Evolutionary conservation across 1,140 invertebrate genomes (phyloP).

Genomic region (Heliconius himera): DNA sequence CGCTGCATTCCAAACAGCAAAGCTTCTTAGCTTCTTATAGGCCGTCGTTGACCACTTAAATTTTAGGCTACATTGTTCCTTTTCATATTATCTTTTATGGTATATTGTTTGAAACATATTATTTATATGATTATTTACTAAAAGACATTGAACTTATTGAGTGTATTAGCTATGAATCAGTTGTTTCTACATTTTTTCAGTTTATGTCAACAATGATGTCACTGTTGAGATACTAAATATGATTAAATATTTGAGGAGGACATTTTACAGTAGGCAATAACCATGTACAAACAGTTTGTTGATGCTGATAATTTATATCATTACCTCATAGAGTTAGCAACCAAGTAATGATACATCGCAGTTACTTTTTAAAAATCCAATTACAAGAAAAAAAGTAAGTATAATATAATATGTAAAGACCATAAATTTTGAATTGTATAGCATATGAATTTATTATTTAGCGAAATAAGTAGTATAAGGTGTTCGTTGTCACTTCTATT

Average conservation of each 20-base stretch:
- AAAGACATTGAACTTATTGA: conserved; percentile 66
- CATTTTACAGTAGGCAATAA: background rate
- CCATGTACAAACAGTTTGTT: conserved; percentile 3
- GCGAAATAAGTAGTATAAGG: background rate
- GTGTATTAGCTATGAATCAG: conserved; percentile 57
- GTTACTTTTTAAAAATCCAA: background rate
- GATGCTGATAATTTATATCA: background rate
- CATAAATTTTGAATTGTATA: background rate
- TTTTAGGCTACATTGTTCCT: conserved; percentile 58
- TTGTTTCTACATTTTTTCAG: conserved; percentile 43
- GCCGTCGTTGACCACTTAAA: conserved; percentile 56
- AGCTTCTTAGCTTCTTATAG: conserved; percentile 42
- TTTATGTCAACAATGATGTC: conserved; percentile 54
- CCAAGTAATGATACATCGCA: background rate
- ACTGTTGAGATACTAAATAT: conserved; percentile 32
- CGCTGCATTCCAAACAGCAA: conserved; percentile 46
- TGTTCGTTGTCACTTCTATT: background rate
- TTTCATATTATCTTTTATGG: conserved; percentile 61
- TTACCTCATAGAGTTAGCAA: background rate
- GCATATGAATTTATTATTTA: background rate
- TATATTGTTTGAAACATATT: conserved; percentile 62
- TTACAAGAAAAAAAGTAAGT: background rate
- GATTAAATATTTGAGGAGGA: conserved; percentile 18
- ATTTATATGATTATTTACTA: conserved; percentile 54
- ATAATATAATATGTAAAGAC: background rate